Base-by-base conservation (phyloP, 2,113 vertebrate genomes). In the Gymnorhina tibicen region DNA sequence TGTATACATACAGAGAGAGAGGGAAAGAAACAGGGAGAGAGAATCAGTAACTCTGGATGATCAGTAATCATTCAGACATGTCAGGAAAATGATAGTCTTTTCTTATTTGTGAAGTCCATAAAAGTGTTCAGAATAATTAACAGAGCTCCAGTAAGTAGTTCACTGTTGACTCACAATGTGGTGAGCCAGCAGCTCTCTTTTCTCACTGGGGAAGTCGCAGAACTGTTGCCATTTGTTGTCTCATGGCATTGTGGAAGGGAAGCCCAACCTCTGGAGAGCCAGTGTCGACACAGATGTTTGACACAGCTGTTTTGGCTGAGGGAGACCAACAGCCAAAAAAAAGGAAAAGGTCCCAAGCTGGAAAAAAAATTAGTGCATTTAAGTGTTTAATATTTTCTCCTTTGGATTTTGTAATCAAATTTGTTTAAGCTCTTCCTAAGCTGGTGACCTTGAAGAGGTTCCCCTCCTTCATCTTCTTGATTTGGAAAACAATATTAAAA, bases 201-300 rank as follows among this genome's bases (percentile, higher is more conserved):
- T 44, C n/a, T 55, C 42, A 4, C 16, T 9, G 13, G 32, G 33
- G 13, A 72, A 83, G 55, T 95, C 70, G 64, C 33, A 79, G 58
- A 85, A 30, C 67, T 2, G 0, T 19, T 77, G 64, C 12, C n/a
- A 33, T 77, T 85, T 1, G 0, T 67, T 64, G 7, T 1, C 19
- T 79, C 46, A 18, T 19, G 33, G 8, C 52, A 30, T 5, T 5
- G 5, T 47, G 56, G 44, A 69, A 79, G 32, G 44, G 53, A 84
- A 91, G 37, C 17, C 11, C n/a, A 77, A 10, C 4, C 33, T 62
- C 50, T 19, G 2, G 70, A 50, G 39, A 59, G 44, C 58, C 77
- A 53, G n/a, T 3, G 1, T 32, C 21, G 32, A 37, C 76, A 22
- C 0, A 30, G 16, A 19, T n/a, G 16, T 91, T 86, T 88, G 72